Percentiles rank a stretch among this genome's conserved stretches.
phyloP scores from a whole-genome alignment of 2,797 vertebrate genomes.

The Lagorchestes hirsutus region DNA sequence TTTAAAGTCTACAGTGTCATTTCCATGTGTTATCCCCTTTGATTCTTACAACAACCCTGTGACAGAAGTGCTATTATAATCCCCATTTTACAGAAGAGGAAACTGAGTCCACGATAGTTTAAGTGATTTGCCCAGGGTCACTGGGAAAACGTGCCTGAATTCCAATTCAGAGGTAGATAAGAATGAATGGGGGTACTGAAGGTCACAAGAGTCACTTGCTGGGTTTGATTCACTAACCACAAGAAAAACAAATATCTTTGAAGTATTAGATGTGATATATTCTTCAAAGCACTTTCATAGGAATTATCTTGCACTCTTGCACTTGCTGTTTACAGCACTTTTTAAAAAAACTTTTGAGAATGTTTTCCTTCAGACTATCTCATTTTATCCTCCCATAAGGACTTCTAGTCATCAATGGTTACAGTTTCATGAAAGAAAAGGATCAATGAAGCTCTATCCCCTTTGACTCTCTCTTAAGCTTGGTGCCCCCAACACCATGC shows the following conservation, averaged over 20 bases:
- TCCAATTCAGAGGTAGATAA: neutral
- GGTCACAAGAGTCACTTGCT: neutral
- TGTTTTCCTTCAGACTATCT: neutral
- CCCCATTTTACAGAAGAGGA: neutral
- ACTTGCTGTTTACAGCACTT: neutral
- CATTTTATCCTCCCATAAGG: conserved; percentile 1
- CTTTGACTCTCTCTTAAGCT: neutral
- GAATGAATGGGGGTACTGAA: neutral
- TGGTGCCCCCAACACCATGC: neutral
- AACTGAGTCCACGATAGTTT: neutral
- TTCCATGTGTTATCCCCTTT: neutral
- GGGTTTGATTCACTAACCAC: neutral
- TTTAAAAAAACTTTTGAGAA: neutral
- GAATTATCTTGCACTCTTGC: neutral
- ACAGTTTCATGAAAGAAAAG: neutral
- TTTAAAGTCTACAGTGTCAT: neutral
- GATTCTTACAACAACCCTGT: neutral
- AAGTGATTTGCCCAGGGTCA: neutral
- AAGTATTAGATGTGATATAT: neutral
- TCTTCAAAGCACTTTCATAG: neutral
- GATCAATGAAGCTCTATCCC: neutral
- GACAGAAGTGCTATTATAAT: neutral
- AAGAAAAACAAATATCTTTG: neutral
- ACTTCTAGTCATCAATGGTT: neutral
- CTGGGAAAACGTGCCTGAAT: neutral